Evolutionary conservation across 2,797 vertebrate species (phyloP), one percentile per base, ranked within the genome.

Genomic region (Sebastes nivosus): DNA sequence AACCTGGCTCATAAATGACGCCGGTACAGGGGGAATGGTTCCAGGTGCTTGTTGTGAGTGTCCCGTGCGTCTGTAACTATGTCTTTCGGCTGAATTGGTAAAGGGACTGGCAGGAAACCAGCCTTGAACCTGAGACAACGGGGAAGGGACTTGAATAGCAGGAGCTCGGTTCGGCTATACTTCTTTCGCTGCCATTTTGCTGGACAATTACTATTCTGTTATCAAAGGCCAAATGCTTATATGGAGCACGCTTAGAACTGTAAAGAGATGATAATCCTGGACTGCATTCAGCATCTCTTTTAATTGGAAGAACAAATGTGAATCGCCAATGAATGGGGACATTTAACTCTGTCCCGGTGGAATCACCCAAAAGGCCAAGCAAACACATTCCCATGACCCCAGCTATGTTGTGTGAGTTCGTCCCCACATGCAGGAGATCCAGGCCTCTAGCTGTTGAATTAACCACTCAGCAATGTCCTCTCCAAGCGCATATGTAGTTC

Each of bases 1-100:
- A 89, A 85, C 90, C 84, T 83, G 84, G 87, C 88, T 94, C 85
- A 79, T 94, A 95, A 94, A 94, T 83, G 91, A 82, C 57, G 66
- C 82, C 29, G 38, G 81, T 72, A 68, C 72, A 50, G 52, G 72
- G 70, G 67, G 72, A 93, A 87, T 54, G 60, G 80, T 83, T 92
- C 88, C 89, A 92, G 87, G 90, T 91, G 88, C 77, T 90, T 83
- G 80, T 77, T 76, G 82, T 38, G 86, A 85, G 80, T 71, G 65
- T 88, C 75, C 82, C 55, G 8, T 67, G 77, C 75, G 70, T 90
- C 54, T 71, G 75, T 84, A 76, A 77, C 60, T 69, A 16, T 77
- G 86, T 88, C 80, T 78, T 69, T 75, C 4, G 20, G 32, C 72
- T 54, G 2, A 80, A 84, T 73, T 50, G 75, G 57, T 74, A 24